A percentile compares a stretch with the other conserved stretches of the same genome.
phyloP scores from a whole-genome alignment of 1,140 invertebrate genomes.

The Phenacoccus solenopsis region DNA sequence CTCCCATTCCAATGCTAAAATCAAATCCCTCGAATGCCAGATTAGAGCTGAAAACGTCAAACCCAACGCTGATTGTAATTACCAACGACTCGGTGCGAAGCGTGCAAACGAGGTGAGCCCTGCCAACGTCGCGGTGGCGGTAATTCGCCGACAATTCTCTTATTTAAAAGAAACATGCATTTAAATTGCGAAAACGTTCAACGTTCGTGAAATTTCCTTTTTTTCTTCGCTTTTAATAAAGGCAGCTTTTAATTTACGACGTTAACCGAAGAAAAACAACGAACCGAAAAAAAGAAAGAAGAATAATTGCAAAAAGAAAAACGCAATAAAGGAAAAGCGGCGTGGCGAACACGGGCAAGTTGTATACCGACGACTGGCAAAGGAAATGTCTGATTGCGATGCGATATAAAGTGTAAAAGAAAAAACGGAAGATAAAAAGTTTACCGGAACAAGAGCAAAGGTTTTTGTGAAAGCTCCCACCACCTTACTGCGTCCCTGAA shows the following conservation, averaged over 20 bases:
- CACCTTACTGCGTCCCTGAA: too few relatives aligned
- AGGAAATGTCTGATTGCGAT: background rate
- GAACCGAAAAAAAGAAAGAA: background rate
- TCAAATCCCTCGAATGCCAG: background rate
- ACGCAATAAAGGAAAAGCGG: background rate
- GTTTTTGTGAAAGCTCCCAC: background rate
- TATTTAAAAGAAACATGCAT: background rate
- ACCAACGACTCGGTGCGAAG: too few relatives aligned
- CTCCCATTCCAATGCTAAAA: background rate
- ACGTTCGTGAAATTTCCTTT: background rate
- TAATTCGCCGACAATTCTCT: background rate
- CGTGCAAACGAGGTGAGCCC: background rate
- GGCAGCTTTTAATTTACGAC: slow-evolving; percentile 17
- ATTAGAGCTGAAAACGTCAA: background rate
- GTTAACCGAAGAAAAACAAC: slow-evolving; percentile 11
- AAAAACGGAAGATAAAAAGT: background rate
- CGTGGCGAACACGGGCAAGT: background rate
- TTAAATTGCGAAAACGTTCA: background rate
- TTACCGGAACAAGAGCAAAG: background rate
- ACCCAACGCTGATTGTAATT: background rate
- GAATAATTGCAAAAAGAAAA: slow-evolving; percentile 15
- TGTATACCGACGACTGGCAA: background rate
- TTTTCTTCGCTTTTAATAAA: slow-evolving; percentile 4
- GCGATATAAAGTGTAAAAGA: slow-evolving; percentile 7
- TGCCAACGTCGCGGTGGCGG: too few relatives aligned